Conservation (phyloP, 2,797 vertebrate species). For the Bucorvus abyssinicus region DNA sequence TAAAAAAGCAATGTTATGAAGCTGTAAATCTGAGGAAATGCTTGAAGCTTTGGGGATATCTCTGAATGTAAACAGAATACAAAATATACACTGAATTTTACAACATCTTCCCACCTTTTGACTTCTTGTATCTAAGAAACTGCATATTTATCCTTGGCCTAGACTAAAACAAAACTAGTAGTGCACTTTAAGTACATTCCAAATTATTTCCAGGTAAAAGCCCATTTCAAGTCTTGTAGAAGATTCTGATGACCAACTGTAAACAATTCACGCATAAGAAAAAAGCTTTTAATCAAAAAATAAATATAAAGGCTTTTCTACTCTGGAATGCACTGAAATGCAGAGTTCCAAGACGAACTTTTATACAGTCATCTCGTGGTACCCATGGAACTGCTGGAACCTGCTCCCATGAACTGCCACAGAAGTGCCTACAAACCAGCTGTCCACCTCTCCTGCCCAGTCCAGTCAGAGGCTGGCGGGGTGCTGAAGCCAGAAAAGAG, state of each 20-base stretch:
- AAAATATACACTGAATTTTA: constrained; percentile 23
- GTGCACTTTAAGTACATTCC: not conserved
- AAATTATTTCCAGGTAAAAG: not conserved
- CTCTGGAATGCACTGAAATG: not conserved
- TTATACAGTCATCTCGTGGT: not conserved
- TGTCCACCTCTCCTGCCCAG: not conserved
- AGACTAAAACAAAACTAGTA: not conserved
- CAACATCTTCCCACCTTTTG: not conserved
- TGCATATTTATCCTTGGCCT: not conserved
- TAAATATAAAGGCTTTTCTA: not conserved
- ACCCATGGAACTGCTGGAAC: not conserved
- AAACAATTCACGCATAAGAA: no score
- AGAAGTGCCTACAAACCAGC: not conserved
- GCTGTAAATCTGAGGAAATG: constrained; percentile 13
- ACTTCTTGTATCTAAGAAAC: not conserved
- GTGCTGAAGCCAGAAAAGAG: not conserved
- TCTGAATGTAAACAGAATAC: constrained; percentile 34
- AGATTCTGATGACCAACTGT: not conserved
- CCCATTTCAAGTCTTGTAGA: not conserved
- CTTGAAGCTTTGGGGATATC: not conserved
- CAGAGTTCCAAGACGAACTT: not conserved
- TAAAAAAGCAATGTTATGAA: constrained; percentile 37
- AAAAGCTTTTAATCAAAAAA: not conserved
- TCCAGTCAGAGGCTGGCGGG: not conserved
- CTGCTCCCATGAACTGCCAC: not conserved